Percentiles rank a stretch among this genome's conserved stretches.
phyloP scores from a whole-genome alignment of 2,888 invertebrate genomes.

The Galeopsomyia nigrocyanea region DNA sequence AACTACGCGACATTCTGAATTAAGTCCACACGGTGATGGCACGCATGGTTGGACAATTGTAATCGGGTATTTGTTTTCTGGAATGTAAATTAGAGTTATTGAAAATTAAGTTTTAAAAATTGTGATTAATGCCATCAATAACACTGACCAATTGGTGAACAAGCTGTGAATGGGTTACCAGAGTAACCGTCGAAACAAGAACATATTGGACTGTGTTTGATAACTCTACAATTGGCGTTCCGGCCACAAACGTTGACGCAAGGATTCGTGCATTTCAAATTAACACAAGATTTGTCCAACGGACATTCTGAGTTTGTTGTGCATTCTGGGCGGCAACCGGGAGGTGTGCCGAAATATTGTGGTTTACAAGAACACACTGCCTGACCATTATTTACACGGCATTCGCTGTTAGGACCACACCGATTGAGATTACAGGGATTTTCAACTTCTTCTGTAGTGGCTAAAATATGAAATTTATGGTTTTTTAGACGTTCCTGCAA shows the following conservation, averaged over 20 bases:
- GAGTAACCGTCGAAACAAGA: slow-evolving; percentile 75
- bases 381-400: slow-evolving; percentile 75
- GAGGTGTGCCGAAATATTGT: slow-evolving; percentile 75
- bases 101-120: background rate
- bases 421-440: slow-evolving; percentile 78
- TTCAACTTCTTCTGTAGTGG: no score
- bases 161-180: slow-evolving; percentile 77
- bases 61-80: slow-evolving; percentile 41
- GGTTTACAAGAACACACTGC: slow-evolving; percentile 76
- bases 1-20: slow-evolving; percentile 79
- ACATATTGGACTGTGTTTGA: slow-evolving; percentile 80
- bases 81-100: slow-evolving; percentile 16
- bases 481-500: slow-evolving; percentile 61
- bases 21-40: slow-evolving; percentile 82
- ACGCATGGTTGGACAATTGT: slow-evolving; percentile 71
- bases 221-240: slow-evolving; percentile 80
- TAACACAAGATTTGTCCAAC: slow-evolving; percentile 75
- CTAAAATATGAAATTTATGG: no score
- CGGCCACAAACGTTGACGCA: slow-evolving; percentile 79
- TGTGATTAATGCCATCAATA: slow-evolving; percentile 17
- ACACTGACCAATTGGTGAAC: slow-evolving; percentile 67
- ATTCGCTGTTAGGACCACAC: slow-evolving; percentile 77
- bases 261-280: slow-evolving; percentile 79
- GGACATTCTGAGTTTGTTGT: slow-evolving; percentile 77
- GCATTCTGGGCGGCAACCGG: slow-evolving; percentile 78